Evolutionary conservation across 2,797 vertebrate species (phyloP), one percentile per base, ranked within the genome.

Genomic region (Myotis findleyi): DNA sequence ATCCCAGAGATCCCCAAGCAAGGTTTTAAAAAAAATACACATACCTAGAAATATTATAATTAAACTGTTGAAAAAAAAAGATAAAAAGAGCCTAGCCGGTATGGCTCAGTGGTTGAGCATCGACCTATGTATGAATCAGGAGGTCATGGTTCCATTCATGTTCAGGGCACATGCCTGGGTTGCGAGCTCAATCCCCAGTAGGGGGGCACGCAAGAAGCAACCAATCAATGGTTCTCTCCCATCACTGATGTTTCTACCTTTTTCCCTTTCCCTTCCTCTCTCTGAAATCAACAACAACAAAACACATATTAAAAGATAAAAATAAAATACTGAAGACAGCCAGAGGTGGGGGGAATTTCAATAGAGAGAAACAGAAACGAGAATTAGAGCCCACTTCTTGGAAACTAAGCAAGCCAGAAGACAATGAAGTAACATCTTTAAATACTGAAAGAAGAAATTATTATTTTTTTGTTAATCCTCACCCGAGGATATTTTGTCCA

Each of bases 21-120:
- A 12, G 9, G 14, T 62, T 72, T 71, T 33, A 18, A 59, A 59
- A 59, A 51, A 86, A 30, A 69, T 49, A 75, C 14, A 93, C 62
- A 62, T 12, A 7, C 44, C 13, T 38, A 86, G 10, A 87, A 47
- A 73, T 41, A 82, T n/a, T 62, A 71, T 69, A 88, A 47, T 44
- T 41, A 53, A 71, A 68, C 10, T 86, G 30, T 51, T 89, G 36
- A 71, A 93, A 73, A 89, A 25, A 33, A 91, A 91, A 91, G 5
- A 23, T 76, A 30, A 66, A 80, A 92, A 87, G 33, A 41, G 12
- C 5, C 59, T 62, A 27, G 59, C 27, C 0, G 6, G 27, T 62
- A 62, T 14, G 5, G 59, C 12, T 62, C 59, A 62, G 59, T 14
- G 59, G 59, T 30, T 30, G 59, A 14, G 5, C 59, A 62, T 62